Evolutionary conservation across 2,888 invertebrate species (phyloP).

Genomic region (Scaptomyza polygonia): DNA sequence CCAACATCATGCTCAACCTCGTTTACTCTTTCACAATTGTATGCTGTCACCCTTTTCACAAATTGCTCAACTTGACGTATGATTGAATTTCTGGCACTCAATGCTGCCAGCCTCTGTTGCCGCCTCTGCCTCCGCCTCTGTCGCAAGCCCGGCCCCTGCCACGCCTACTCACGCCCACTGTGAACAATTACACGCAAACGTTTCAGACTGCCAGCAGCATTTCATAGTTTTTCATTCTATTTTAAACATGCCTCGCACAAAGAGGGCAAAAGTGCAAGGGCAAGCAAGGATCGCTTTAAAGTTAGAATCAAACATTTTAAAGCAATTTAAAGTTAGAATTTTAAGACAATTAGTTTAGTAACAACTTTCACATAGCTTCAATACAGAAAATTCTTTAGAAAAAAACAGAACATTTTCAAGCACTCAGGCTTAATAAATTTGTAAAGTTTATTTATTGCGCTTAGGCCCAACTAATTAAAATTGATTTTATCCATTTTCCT

Average conservation of each 20-base stretch:
- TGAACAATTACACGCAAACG: conserved; percentile 6
- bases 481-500: neutral
- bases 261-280: neutral
- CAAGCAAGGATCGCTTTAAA: neutral
- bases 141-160: neutral
- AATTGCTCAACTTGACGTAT: conserved; percentile 63
- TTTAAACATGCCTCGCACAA: neutral
- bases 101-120: conserved; percentile 21
- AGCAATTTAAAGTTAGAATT: neutral
- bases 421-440: no score
- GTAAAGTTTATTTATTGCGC: no score
- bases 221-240: neutral
- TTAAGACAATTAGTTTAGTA: neutral
- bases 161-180: conserved; percentile 17
- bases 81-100: conserved; percentile 74
- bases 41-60: conserved; percentile 38
- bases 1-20: neutral
- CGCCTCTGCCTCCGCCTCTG: conserved; percentile 8
- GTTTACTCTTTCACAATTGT: conserved; percentile 2
- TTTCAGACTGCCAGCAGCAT: neutral
- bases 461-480: no score
- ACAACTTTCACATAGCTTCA: neutral
- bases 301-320: neutral
- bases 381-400: no score
- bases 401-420: no score